phyloP scores from a whole-genome alignment of 2,797 vertebrate genomes.

The Crotalus adamanteus region DNA sequence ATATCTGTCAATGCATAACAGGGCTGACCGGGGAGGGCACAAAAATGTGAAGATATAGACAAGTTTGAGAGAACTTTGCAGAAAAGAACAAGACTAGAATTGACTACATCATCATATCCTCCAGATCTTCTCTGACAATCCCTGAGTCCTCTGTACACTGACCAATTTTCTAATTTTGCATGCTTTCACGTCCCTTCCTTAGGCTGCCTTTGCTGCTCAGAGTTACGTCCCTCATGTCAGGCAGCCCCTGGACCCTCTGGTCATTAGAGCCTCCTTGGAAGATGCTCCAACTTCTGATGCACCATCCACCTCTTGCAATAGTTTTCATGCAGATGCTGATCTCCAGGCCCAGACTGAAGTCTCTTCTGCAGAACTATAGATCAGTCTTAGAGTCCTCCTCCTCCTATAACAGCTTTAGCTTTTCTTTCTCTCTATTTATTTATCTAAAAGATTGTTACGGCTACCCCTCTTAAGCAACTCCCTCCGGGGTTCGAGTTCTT shows the following conservation, averaged over 20 bases:
- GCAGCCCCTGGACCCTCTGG: background rate
- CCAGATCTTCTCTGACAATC: background rate
- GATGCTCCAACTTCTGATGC: background rate
- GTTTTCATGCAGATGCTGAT: background rate
- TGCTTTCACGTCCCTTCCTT: background rate
- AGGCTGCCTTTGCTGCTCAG: background rate
- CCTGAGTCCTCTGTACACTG: background rate
- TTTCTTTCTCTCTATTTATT: background rate
- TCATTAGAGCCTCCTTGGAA: background rate
- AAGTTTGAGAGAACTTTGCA: background rate
- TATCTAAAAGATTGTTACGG: background rate
- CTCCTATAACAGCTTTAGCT: background rate
- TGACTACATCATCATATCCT: accelerated
- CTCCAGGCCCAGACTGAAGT: background rate
- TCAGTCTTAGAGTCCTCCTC: background rate
- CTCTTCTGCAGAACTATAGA: background rate
- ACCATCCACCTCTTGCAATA: background rate
- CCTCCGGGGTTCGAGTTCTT: background rate
- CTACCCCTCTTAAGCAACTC: background rate
- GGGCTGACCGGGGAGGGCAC: background rate
- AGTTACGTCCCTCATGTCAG: background rate
- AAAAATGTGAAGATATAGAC: background rate
- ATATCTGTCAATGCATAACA: background rate
- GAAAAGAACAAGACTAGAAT: background rate
- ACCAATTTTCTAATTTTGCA: background rate